Evolutionary conservation across 2,888 invertebrate genomes (phyloP).

Genomic region (Trachelus tabidus): DNA sequence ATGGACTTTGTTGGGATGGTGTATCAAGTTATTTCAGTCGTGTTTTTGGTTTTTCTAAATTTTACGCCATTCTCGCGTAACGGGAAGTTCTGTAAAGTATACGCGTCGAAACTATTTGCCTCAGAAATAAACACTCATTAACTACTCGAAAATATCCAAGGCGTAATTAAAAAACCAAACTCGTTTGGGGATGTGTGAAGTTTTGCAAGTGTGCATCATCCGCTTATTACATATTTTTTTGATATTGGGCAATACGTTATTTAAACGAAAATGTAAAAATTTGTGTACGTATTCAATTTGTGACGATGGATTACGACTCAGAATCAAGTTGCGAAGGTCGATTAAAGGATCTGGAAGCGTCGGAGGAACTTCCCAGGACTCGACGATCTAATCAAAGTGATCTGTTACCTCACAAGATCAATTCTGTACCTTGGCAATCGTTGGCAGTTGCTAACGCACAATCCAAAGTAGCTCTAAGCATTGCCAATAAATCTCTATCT

Average conservation of each 20-base stretch:
- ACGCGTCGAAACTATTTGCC: neutral
- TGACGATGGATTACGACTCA: constrained; percentile 58
- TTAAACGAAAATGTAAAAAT: constrained; percentile 1
- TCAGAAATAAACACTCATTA: neutral
- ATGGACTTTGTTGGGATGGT: neutral
- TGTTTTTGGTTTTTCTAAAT: neutral
- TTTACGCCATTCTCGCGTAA: neutral
- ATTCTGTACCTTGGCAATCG: constrained; percentile 28
- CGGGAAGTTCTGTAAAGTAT: constrained; percentile 5
- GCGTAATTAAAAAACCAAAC: neutral
- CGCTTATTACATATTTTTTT: neutral
- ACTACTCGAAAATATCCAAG: neutral
- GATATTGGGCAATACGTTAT: neutral
- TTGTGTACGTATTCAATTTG: neutral
- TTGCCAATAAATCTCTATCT: constrained; percentile 43
- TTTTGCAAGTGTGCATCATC: neutral
- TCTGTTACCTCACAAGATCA: constrained; percentile 3
- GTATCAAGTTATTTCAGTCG: neutral
- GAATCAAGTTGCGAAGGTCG: constrained; percentile 52
- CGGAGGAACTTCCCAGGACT: constrained; percentile 24
- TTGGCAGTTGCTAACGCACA: constrained; percentile 17
- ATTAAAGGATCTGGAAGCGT: constrained; percentile 40
- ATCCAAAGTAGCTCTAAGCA: constrained; percentile 24
- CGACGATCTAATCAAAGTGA: neutral
- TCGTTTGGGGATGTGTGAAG: neutral